Conservation (phyloP, 2,113 vertebrate species). For the Dromaius novaehollandiae region DNA sequence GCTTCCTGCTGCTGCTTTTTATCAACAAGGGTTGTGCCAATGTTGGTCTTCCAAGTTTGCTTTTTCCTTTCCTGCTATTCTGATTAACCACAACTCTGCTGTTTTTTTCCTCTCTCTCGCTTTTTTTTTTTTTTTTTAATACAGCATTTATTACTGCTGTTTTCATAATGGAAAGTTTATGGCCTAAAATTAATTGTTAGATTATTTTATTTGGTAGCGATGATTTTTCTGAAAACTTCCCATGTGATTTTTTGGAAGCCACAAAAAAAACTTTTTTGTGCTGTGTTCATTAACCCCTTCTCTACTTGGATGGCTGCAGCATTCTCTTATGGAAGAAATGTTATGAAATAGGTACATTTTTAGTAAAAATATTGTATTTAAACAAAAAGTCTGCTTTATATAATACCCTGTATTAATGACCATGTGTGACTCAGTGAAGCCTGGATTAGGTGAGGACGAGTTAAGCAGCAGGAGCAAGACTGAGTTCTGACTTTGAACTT, state of each 20-base stretch:
- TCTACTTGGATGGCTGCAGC: not conserved
- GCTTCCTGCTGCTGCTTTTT: slow-evolving; percentile 42
- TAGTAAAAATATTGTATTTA: not conserved
- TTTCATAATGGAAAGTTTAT: slow-evolving; percentile 26
- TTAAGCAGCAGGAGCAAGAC: not conserved
- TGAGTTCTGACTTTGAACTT: not conserved
- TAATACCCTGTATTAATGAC: not conserved
- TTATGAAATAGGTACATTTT: not conserved
- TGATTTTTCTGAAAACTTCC: slow-evolving; percentile 18
- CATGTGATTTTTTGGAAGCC: not conserved
- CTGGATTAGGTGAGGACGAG: not conserved
- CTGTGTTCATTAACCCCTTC: not conserved
- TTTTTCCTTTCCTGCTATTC: slow-evolving; percentile 35
- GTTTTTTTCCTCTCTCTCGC: not conserved
- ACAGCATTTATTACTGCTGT: not conserved
- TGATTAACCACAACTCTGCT: not conserved
- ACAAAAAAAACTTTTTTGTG: not conserved
- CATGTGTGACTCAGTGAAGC: not conserved
- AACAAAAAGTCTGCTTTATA: not conserved
- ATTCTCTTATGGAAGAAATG: not conserved
- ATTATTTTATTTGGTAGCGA: slow-evolving; percentile 29
- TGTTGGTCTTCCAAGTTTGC: slow-evolving; percentile 9
- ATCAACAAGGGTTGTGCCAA: slow-evolving; percentile 20
- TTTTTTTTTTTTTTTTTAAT: not conserved
- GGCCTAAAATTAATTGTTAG: slow-evolving; percentile 18